Evolutionary conservation across 2,888 invertebrate species (phyloP).

Genomic region (Rhorus exstirpatorius): DNA sequence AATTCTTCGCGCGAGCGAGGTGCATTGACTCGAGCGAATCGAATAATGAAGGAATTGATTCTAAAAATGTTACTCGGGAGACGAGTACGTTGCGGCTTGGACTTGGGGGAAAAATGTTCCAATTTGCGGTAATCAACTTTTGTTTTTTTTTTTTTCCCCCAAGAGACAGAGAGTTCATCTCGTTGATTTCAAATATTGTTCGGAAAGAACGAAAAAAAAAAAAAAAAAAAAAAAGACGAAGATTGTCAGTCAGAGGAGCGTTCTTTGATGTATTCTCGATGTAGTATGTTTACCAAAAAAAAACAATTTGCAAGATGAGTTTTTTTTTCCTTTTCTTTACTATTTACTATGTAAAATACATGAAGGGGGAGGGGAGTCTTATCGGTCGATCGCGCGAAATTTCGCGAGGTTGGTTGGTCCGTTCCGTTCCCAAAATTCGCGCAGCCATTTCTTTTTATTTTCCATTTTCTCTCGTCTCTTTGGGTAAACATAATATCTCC

Average conservation of each 20-base stretch:
- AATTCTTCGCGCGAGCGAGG: too few species aligned
- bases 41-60: too few species aligned
- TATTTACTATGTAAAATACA: conserved; percentile 7
- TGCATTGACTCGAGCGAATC: too few species aligned
- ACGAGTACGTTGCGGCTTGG: too few species aligned
- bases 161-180: conserved; percentile 55
- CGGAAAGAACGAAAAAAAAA: conserved; percentile 19
- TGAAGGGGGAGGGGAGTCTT: too few species aligned
- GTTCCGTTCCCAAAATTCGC: conserved; percentile 31
- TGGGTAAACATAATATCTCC: conserved; percentile 82
- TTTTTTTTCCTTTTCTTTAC: conserved; percentile 44
- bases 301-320: conserved; percentile 32
- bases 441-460: conserved; percentile 28
- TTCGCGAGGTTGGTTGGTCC: conserved; percentile 64
- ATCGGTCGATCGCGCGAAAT: conserved; percentile 50
- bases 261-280: conserved; percentile 74
- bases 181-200: conserved; percentile 59
- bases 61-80: too few species aligned
- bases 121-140: too few species aligned
- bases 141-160: conserved; percentile 29
- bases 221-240: conserved; percentile 19
- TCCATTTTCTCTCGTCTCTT: conserved; percentile 68
- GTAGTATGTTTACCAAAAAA: conserved; percentile 81
- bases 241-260: conserved; percentile 39
- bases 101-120: too few species aligned